Conservation (phyloP, 2,113 vertebrate species). For the Girardinichthys multiradiatus region DNA sequence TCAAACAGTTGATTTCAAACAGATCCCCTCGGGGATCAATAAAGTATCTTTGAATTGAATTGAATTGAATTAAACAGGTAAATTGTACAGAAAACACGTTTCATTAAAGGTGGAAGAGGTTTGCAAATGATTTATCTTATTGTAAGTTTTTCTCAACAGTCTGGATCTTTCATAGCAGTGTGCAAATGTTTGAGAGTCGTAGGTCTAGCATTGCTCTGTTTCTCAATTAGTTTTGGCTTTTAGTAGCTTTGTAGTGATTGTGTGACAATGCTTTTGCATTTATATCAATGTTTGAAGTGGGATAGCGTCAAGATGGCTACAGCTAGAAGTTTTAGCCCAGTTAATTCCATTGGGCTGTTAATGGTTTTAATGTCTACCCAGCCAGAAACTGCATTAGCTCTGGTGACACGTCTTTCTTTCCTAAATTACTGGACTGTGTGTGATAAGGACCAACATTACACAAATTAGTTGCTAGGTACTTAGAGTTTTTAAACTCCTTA, state of each 20-base stretch:
- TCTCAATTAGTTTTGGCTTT: constrained; percentile 14
- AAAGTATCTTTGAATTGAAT: too few relatives aligned
- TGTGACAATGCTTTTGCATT: constrained; percentile 25
- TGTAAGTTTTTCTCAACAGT: too few relatives aligned
- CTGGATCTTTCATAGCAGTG: too few relatives aligned
- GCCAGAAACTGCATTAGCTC: background rate
- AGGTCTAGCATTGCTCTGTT: constrained; percentile 8
- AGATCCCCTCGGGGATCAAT: too few relatives aligned
- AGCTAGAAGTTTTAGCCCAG: background rate
- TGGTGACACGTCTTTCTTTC: background rate
- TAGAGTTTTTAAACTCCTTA: background rate
- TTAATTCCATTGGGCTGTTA: too few relatives aligned
- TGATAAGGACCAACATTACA: background rate
- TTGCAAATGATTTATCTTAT: too few relatives aligned
- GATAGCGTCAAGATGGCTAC: background rate
- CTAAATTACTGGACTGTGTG: background rate
- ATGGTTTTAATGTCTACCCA: background rate
- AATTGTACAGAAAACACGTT: background rate
- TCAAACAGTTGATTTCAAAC: too few relatives aligned
- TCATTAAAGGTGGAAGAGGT: too few relatives aligned
- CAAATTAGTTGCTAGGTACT: background rate
- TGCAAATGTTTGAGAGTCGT: too few relatives aligned
- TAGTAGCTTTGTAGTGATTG: constrained; percentile 44
- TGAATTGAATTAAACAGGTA: background rate
- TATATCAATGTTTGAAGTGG: background rate